Evolutionary conservation across 2,113 vertebrate species (phyloP), one percentile per base, ranked within the genome.

Genomic region (Anseranas semipalmata): DNA sequence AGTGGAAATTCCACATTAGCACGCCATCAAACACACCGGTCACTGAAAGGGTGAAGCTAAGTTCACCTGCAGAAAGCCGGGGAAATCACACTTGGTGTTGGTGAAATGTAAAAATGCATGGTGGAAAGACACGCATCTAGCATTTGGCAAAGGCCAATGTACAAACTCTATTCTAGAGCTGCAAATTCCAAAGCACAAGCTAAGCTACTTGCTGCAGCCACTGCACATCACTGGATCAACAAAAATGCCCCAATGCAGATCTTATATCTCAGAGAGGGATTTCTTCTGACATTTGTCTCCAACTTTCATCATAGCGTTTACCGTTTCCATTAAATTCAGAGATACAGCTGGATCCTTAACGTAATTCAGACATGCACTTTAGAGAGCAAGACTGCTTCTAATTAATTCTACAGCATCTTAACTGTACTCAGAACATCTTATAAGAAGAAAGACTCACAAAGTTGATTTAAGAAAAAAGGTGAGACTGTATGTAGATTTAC

Each of bases 351-450:
- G 77, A 87, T 45, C 41, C 65, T 72, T 78, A 75, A 78, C 15
- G 15, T n/a, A 65, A 68, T 30, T 41, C 89, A 93, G 80, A 89
- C 11, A 0, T 33, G 35, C 63, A 77, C 72, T 82, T 70, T 55
- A 81, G 68, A 92, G 30, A 87, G 43, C 41, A 65, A 60, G 53
- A 87, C 84, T 91, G 53, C 70, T 92, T 45, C 89, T 82, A 79
- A 89, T 81, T 90, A 92, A 95, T 87, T 92, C 66, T 91, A 79
- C 78, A 94, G 75, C 55, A 83, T 93, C 78, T 95, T 85, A 96
- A 71, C 58, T 91, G 60, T 55, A 87, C 84, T 76, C 53, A 72
- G 39, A 90, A 45, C 30, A 77, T 17, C 39, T 65, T n/a, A 67
- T 12, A 87, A 63, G 88, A 86, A 35, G 66, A 81, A 83, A 2